Evolutionary conservation across 2,888 invertebrate genomes (phyloP), one percentile per base, ranked within the genome.

Genomic region (Trichogramma evanescens): DNA sequence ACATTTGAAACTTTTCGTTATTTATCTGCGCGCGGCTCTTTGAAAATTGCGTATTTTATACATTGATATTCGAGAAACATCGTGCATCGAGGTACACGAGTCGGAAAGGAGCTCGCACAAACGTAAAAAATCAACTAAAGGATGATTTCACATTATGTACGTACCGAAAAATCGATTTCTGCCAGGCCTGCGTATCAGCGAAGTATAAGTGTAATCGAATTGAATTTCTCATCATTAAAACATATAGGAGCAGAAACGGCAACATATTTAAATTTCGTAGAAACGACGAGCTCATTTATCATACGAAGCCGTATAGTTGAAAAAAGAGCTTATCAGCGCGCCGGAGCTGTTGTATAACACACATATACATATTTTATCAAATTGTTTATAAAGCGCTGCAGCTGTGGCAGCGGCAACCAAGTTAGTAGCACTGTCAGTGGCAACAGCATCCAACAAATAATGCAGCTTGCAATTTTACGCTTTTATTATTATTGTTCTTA

Each of bases 401-500:
- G 13, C 13, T 13, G 13, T 13, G 13, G 13, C 13, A 13, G 13
- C 13, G 13, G 13, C 13, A 13, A 13, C 13, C 13, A 13, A 13
- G 13, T 13, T 2, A 13, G 13, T 13, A 13, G 13, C 13, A 13
- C 13, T 13, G 13, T 13, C 13, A 13, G 13, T 13, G 13, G 51
- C 44, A 57, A 57, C 57, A 52, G 10, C 43, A 61, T 44, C 50
- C 50, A n/a, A 56, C 53, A 52, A 56, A 62, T 58, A 62, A 49
- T 58, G 58, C 56, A 58, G 58, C 56, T 54, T 62, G 55, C 40
- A 26, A 49, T 49, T 51, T 46, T 44, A 9, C 13, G 8, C 26
- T 13, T 13, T 13, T 13, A 13, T 13, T 13, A 13, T 13, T 13
- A 13, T 13, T 13, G 13, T 13, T 13, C 13, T 13, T 13, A 13